Evolutionary conservation across 1,140 invertebrate genomes (phyloP).

Genomic region (Ruditapes philippinarum): DNA sequence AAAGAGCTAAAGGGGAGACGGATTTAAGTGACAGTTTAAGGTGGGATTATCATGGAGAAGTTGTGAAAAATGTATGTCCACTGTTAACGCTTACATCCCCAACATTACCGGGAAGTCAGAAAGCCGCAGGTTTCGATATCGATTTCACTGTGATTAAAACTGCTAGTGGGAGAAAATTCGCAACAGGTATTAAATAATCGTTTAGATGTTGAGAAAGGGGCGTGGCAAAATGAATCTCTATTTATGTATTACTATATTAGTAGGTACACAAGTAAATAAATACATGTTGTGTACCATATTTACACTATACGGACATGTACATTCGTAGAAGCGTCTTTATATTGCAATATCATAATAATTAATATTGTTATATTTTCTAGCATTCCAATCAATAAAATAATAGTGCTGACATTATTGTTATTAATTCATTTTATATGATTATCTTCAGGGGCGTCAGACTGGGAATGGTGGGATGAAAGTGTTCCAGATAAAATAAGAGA

Average conservation of each 20-base stretch:
- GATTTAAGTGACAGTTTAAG: constrained; percentile 71
- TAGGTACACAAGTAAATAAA: too few species aligned
- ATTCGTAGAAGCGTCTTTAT: too few species aligned
- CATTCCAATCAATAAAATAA: too few species aligned
- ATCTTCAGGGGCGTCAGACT: constrained; percentile 80
- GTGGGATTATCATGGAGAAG: constrained; percentile 73
- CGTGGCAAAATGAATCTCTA: too few species aligned
- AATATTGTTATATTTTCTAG: too few species aligned
- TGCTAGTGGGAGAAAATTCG: constrained; percentile 83
- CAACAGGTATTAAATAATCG: constrained; percentile 82
- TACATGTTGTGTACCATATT: too few species aligned
- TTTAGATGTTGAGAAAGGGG: too few species aligned
- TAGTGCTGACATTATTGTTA: too few species aligned
- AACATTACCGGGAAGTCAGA: constrained; percentile 71
- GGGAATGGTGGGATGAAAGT: constrained; percentile 83
- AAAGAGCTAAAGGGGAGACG: constrained; percentile 76
- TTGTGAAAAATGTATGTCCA: constrained; percentile 69
- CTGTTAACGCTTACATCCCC: constrained; percentile 71
- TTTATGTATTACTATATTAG: too few species aligned
- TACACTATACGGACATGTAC: too few species aligned
- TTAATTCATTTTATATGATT: too few species aligned
- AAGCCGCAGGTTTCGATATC: constrained; percentile 83
- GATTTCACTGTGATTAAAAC: constrained; percentile 85
- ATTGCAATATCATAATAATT: too few species aligned
- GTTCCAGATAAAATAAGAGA: constrained; percentile 80